These are phyloP conservation scores for Urosaurus nigricauda DNA, from an alignment of 2,797 vertebrate genomes.

Conservation along the genomic window DNA sequence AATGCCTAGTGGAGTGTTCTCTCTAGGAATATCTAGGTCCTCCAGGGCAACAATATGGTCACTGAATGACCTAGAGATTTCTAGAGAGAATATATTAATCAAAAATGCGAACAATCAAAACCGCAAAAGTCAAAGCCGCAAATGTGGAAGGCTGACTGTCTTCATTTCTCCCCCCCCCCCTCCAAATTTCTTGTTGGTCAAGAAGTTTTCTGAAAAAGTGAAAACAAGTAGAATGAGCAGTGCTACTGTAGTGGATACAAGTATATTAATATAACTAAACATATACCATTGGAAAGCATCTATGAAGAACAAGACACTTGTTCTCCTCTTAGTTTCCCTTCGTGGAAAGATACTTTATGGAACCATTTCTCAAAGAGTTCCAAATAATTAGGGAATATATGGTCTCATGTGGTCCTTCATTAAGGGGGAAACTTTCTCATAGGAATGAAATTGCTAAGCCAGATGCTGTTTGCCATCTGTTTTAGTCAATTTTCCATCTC, in stretches of 20 bases:
- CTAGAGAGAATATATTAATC: no score
- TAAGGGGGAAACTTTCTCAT: background rate
- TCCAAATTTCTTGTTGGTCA: background rate
- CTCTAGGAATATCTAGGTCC: no score
- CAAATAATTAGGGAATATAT: background rate
- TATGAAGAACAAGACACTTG: background rate
- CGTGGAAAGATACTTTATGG: background rate
- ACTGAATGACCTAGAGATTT: no score
- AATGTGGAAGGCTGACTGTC: no score
- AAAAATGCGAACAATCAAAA: no score
- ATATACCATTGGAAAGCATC: background rate
- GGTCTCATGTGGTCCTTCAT: background rate
- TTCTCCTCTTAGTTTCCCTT: background rate
- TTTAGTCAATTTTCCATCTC: background rate
- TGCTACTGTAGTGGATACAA: background rate
- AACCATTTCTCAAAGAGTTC: background rate
- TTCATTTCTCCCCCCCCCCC: no score
- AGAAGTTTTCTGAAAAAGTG: background rate
- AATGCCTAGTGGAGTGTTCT: no score
- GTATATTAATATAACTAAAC: background rate
- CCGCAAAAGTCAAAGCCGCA: no score
- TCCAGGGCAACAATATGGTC: no score
- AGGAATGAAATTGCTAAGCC: background rate
- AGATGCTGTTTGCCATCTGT: background rate
- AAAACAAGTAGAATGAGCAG: background rate